Evolutionary conservation across 2,888 invertebrate species (phyloP).

Genomic region (Protodeltote pygarga): DNA sequence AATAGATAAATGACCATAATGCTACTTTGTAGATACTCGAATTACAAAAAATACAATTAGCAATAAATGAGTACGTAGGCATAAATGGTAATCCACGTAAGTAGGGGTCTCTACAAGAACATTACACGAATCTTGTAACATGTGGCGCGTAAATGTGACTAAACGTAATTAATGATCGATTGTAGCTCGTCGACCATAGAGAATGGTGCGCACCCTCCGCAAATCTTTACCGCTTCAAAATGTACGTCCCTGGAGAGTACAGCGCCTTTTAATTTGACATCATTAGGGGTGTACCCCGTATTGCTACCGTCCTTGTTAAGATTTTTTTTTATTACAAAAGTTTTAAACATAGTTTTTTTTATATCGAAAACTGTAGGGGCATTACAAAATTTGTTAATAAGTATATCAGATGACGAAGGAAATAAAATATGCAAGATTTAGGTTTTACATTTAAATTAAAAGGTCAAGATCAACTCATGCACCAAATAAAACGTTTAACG

Average conservation of each 20-base stretch:
- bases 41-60: constrained; percentile 10
- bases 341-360: too few relatives aligned
- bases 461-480: too few relatives aligned
- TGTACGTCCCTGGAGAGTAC: constrained; percentile 72
- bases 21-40: background rate
- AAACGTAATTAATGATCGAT: constrained; percentile 86
- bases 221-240: constrained; percentile 80
- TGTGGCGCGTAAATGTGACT: constrained; percentile 84
- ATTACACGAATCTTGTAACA: constrained; percentile 68
- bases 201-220: constrained; percentile 73
- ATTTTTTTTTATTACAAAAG: constrained; percentile 53
- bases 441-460: too few relatives aligned
- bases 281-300: constrained; percentile 73
- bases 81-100: constrained; percentile 37
- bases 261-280: constrained; percentile 86
- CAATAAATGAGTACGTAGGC: constrained; percentile 25
- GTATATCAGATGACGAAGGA: too few relatives aligned
- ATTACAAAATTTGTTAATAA: too few relatives aligned
- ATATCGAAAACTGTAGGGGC: too few relatives aligned
- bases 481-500: too few relatives aligned
- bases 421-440: too few relatives aligned
- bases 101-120: constrained; percentile 43
- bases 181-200: constrained; percentile 73
- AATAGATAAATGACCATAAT: too few relatives aligned
- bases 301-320: constrained; percentile 50